These are phyloP conservation scores for Rhynchomys soricoides DNA, from an alignment of 2,113 vertebrate genomes.

Conservation along the genomic window DNA sequence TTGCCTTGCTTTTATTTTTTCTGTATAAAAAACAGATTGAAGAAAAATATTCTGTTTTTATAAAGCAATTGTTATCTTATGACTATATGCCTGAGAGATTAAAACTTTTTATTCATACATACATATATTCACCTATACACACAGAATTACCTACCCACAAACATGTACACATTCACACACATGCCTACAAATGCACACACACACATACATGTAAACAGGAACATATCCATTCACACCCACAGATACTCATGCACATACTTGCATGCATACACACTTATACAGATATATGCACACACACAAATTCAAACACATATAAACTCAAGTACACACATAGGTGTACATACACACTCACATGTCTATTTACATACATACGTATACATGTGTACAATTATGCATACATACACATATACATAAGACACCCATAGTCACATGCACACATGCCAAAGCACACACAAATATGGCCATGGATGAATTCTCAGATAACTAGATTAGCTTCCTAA, in stretches of 20 bases:
- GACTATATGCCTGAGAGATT: not conserved
- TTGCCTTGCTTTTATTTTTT: constrained; percentile 33
- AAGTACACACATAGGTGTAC: not conserved
- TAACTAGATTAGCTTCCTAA: not conserved
- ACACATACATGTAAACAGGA: not conserved
- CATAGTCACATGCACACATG: not conserved
- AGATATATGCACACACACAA: no score
- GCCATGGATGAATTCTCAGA: not conserved
- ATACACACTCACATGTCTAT: not conserved
- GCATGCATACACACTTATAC: not conserved
- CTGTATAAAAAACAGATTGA: not conserved
- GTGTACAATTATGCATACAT: not conserved
- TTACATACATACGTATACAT: not conserved
- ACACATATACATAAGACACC: not conserved
- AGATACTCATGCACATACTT: not conserved
- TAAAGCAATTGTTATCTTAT: constrained; percentile 16
- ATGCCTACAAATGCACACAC: not conserved
- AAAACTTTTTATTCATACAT: not conserved
- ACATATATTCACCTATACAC: not conserved
- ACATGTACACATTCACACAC: not conserved
- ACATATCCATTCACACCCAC: not conserved
- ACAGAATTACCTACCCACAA: no score
- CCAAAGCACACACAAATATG: not conserved
- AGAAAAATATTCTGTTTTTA: not conserved
- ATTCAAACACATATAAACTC: no score